These are phyloP conservation scores for Echiichthys vipera DNA, from an alignment of 2,797 vertebrate genomes.

Conservation along the genomic window DNA sequence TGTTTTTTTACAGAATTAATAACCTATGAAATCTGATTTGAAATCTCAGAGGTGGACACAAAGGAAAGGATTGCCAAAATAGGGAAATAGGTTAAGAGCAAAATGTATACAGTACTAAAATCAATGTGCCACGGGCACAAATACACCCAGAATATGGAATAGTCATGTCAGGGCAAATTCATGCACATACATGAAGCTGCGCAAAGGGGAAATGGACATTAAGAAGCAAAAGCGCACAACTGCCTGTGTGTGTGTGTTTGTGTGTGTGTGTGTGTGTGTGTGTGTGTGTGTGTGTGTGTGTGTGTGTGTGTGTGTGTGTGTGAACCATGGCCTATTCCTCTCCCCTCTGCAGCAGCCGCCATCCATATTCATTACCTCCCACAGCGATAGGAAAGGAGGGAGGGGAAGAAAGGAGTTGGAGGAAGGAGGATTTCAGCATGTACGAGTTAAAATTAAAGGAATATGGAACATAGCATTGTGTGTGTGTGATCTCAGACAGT, in stretches of 20 bases:
- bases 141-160: constrained; percentile 41
- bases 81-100: constrained; percentile 22
- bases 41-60: constrained; percentile 33
- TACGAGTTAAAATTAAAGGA: constrained; percentile 38
- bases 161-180: constrained; percentile 26
- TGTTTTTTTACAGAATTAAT: constrained; percentile 53
- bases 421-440: constrained; percentile 37
- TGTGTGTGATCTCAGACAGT: constrained; percentile 7
- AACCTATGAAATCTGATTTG: constrained; percentile 59
- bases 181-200: constrained; percentile 36
- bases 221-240: constrained; percentile 30
- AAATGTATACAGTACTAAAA: constrained; percentile 33
- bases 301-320: constrained; percentile 28
- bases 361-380: constrained; percentile 80
- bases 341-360: constrained; percentile 62
- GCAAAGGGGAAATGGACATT: constrained; percentile 39
- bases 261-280: constrained; percentile 1
- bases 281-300: constrained; percentile 18
- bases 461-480: constrained; percentile 18
- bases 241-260: constrained; percentile 2
- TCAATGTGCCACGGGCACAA: constrained; percentile 30
- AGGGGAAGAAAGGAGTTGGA: constrained; percentile 33
- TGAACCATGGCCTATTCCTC: constrained; percentile 57
- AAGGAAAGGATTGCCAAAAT: constrained; percentile 19
- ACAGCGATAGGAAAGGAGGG: constrained; percentile 47